Base-by-base conservation (phyloP, 2,113 vertebrate species). In the Peromyscus californicus region DNA sequence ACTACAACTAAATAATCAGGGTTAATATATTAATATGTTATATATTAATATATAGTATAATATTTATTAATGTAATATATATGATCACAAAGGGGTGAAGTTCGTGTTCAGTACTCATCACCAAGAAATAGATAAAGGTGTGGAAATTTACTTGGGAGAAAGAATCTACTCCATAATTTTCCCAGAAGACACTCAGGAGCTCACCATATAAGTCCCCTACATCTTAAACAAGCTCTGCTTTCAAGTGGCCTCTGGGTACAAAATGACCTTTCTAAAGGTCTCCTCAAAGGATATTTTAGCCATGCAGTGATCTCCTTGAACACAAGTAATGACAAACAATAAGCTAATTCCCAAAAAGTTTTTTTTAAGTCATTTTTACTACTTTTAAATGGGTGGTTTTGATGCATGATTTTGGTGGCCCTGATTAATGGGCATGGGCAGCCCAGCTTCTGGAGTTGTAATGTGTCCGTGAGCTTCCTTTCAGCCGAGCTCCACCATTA, bases 341-440 rank as follows among this genome's bases (percentile, higher is more conserved):
- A 98, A 98, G 98, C 98, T 98, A 99, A 99, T 99, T 99, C 97
- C 96, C 94, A 97, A 98, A 97, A 98, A 98, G 94, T 79, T 98
- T 98, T 82, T 61, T 95, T 97, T 84, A 95, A 97, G 88, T 97
- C 96, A 98, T 97, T 98, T 99, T 99, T 98, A 98, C 98, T 99
- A 98, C 98, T 98, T 98, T 98, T 98, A 99, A 98, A 99, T 99
- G 98, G 98, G 98, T 97, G 89, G 95, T 79, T 98, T 98, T 99
- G 98, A 99, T 99, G 99, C 98, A 99, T 99, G 98, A 96, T 98
- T 98, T 98, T 98, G 98, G 98, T 98, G 96, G 94, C 96, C 90
- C 98, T 99, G 98, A 99, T 99, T 98, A 99, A 99, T 99, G 99
- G 98, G 98, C 98, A 88, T 97, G 97, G 97, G 98, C 98, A 98